Base-by-base conservation (phyloP, 2,888 invertebrate species). In the Punctoribates punctum region DNA sequence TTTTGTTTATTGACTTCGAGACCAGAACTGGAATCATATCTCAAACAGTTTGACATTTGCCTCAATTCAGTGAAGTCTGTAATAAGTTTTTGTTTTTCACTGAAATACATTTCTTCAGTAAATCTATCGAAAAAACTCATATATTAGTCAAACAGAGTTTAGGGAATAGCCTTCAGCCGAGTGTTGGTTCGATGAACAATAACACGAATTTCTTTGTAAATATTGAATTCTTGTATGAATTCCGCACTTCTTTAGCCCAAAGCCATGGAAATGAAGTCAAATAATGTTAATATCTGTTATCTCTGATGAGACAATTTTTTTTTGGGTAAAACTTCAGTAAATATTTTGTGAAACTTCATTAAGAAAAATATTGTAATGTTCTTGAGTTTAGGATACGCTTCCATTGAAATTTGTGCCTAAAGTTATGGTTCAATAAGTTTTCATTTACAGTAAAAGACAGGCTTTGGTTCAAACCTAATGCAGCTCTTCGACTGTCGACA, bases 391-490 rank as follows among this genome's bases (percentile, higher is more conserved):
- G 27, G 48, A 27, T 62, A 62, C 62, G 62, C 62, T 62, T 62
- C 62, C 62, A 62, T 62, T 29, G 62, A 62, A 62, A 62, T 62
- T 15, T 29, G 62, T 62, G 62, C 34, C 62, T 62, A 29, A 62
- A 29, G 62, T 29, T 62, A 29, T n/a, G 62, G 62, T 62, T 62
- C 62, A 62, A 62, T 62, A 29, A 62, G 1, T 62, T 62, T 62
- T 23, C 23, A 57, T n/a, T 57, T 48, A 13, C 15, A 48, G n/a
- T 13, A 48, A 17, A 57, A 57, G 23, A n/a, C 23, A 57, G 15
- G 2, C 34, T 34, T 48, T 11, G 46, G 46, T 13, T 17, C 17
- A 48, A 13, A 48, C 46, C 17, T 48, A 48, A 8, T 13, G 46
- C 46, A 48, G 17, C 46, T 48, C 46, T 48, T 48, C 46, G 46